Evolutionary conservation across 2,797 vertebrate species (phyloP).

Genomic region (Rousettus madagascariensis): DNA sequence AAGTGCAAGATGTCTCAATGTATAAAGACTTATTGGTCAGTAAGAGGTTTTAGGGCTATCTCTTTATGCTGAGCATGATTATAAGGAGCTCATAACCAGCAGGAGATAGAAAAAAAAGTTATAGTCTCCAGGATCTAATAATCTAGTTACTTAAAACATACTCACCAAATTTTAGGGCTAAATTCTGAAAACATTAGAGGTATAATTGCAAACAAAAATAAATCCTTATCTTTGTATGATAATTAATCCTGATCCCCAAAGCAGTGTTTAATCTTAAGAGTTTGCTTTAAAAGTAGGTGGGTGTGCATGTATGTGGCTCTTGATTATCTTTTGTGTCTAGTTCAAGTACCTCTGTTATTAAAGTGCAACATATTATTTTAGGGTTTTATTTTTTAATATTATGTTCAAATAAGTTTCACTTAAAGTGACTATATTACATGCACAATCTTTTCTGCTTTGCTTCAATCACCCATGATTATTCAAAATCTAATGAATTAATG

Average conservation of each 20-base stretch:
- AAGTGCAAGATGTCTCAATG: not conserved
- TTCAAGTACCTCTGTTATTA: not conserved
- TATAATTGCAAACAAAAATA: not conserved
- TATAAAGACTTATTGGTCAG: not conserved
- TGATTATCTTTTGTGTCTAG: not conserved
- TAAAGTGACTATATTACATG: not conserved
- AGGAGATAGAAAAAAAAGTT: not conserved
- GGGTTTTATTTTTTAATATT: not conserved
- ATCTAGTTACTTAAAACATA: not conserved
- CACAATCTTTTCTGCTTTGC: not conserved
- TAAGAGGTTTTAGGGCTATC: not conserved
- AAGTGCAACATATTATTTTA: not conserved
- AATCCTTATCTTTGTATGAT: not conserved
- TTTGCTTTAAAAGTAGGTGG: not conserved
- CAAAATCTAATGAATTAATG: conserved; percentile 34
- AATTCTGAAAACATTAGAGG: conserved; percentile 25
- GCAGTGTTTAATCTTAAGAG: not conserved
- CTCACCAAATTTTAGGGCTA: not conserved
- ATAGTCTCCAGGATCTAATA: not conserved
- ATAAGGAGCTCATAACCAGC: not conserved
- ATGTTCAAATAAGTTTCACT: conserved; percentile 22
- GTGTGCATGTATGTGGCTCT: not conserved
- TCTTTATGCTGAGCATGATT: not conserved
- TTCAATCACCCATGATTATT: not conserved
- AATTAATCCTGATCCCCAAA: not conserved